Evolutionary conservation across 2,888 invertebrate genomes (phyloP).

Genomic region (Temnothorax unifasciatus): DNA sequence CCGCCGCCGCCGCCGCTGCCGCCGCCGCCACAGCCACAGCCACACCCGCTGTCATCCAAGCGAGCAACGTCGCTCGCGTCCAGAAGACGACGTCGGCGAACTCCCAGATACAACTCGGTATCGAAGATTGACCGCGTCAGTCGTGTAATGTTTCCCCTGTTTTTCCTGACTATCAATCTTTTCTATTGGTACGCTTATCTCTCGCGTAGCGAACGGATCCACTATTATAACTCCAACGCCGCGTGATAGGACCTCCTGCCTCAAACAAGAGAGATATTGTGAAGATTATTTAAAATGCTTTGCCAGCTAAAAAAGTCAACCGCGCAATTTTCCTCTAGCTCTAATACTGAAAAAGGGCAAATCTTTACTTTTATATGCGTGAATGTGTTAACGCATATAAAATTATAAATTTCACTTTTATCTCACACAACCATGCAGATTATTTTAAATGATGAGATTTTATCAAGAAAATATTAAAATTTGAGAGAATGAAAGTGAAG

Average conservation of each 20-base stretch:
- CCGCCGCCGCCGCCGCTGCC: constrained; percentile 61
- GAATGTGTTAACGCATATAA: not conserved
- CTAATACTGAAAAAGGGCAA: not conserved
- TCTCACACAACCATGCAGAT: not conserved
- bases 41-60: constrained; percentile 64
- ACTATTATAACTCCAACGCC: constrained; percentile 75
- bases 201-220: constrained; percentile 88
- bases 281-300: not conserved
- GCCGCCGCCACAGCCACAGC: constrained; percentile 27
- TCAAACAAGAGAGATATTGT: not conserved
- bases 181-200: constrained; percentile 94
- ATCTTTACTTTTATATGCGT: not conserved
- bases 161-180: constrained; percentile 92
- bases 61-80: constrained; percentile 63
- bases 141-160: constrained; percentile 91
- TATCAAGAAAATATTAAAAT: not conserved
- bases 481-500: not conserved
- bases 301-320: not conserved
- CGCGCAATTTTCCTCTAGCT: not conserved
- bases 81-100: constrained; percentile 85
- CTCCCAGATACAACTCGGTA: constrained; percentile 92
- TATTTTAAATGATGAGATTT: not conserved
- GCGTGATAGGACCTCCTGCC: constrained; percentile 55
- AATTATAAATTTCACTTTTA: not conserved
- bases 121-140: constrained; percentile 93